Evolutionary conservation across 2,797 vertebrate species (phyloP), one percentile per base, ranked within the genome.

Genomic region (Dallia pectoralis): DNA sequence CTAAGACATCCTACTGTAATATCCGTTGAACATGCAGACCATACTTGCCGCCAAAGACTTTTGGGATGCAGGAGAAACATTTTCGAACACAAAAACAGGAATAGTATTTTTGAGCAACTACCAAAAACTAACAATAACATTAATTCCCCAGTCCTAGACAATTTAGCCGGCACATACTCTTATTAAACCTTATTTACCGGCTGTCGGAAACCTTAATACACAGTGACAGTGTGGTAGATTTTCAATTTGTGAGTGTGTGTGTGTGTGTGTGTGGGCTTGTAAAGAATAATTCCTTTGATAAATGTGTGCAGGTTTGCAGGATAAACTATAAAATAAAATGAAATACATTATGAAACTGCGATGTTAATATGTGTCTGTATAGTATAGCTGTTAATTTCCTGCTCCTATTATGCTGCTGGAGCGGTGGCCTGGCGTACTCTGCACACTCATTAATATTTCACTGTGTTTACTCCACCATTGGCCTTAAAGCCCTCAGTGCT

Each of bases 391-490:
- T 64, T 59, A 48, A 22, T 56, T 75, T 76, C 68, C 72, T 4
- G 33, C 27, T 70, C 30, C 9, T 72, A 74, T 30, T 68, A 74
- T 71, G 71, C 73, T 47, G 51, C 25, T 72, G 64, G 36, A 30
- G 22, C 64, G 67, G 68, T 56, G 36, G 47, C 47, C 65, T 71
- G 22, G 19, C 22, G 49, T 70, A 59, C 67, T 73, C 49, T 75
- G 19, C 11, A 69, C 66, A 69, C 22, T 71, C 70, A 85, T 85
- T 73, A 78, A 86, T 85, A 80, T 83, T 77, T 84, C 25, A 86
- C 8, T 2, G n/a, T 74, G 74, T 79, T 85, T 84, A 79, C 73
- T 74, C 77, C 29, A 32, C 33, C 64, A 65, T 53, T 84, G 66
- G 69, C 70, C 69, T 76, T 72, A 70, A 87, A 77, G 56, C 65